Evolutionary conservation across 2,797 vertebrate genomes (phyloP), one percentile per base, ranked within the genome.

Genomic region (Macropodus opercularis): DNA sequence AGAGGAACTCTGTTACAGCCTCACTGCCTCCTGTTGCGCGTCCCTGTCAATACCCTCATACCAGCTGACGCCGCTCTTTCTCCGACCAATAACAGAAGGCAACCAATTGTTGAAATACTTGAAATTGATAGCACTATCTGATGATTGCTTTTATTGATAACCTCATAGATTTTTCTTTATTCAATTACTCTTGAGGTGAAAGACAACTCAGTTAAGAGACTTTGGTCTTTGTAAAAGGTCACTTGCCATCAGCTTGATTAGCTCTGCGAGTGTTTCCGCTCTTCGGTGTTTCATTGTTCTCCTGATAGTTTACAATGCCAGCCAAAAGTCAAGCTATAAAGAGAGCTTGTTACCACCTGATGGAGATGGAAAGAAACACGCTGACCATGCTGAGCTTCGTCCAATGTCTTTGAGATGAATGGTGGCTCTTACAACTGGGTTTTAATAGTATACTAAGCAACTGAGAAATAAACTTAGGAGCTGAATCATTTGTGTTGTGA

Each of bases 121-220:
- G 70, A 53, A 79, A 85, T 72, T 73, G 70, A 63, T 71, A 56
- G 66, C 13, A 69, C 63, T 63, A 23, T 84, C 74, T 48, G 49
- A 83, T 79, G 80, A 90, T 87, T 87, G 86, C 50, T 56, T 87
- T 81, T 71, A 83, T 85, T 66, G 85, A 87, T 85, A 82, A 71
- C 73, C 81, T 52, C 60, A 90, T 90, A 72, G 84, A 90, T 89
- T 87, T 69, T 50, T 42, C 53, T 81, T 73, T 78, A 88, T 88
- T 90, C 66, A 79, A 87, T 92, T 87, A 78, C 64, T 76, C 47
- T 46, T 1, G 61, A 85, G 85, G 83, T 88, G 81, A 88, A 83
- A 66, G 63, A 84, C 88, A 90, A 90, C 81, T 84, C 71, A 56
- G 64, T 88, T 81, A 90, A 63, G 67, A 57, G 80, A 77, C 69